Evolutionary conservation across 2,888 invertebrate genomes (phyloP), one percentile per base, ranked within the genome.

Genomic region (Drosophila seclusa): DNA sequence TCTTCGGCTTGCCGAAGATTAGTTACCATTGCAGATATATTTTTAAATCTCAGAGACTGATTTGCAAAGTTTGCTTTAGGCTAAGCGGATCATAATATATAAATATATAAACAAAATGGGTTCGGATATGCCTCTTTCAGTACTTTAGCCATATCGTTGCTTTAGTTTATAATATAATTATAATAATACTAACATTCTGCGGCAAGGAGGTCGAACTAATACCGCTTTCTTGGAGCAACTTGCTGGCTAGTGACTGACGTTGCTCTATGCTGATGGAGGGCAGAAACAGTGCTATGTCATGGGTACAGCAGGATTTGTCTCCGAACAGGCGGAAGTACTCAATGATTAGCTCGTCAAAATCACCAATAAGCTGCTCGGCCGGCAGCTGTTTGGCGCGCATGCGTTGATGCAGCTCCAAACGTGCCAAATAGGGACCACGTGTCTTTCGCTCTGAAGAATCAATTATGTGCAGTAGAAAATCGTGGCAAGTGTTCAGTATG

Each of bases 341-440:
- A 72, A 96, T 94, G 91, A 98, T 95, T 38, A 97, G 92, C 31
- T 96, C 95, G 18, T 95, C 93, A 21, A 95, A 94, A 86, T 96
- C 95, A 0, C 96, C 96, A 29, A 95, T 92, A 11, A 95, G 90
- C 60, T 93, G 87, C 36, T 91, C 89, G 0, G 95, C 94, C 86
- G 95, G 94, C 67, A 94, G 88, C 10, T 94, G 94, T 16, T 93
- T 93, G 49, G 94, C 93, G 11, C 94, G 94, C 90, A 95, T 94
- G 76, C 95, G 94, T 87, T 94, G 95, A 93, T 95, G 95, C 34
- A 97, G 92, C 90, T 98, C 97, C 74, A 98, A 94, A 36, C 96
- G 95, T 7, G 98, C 98, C 83, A 98, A 94, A 92, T 96, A 97
- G 0, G 98, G 98, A 0, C 97, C 98, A 73, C 98, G 93, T 34